Evolutionary conservation across 2,888 invertebrate genomes (phyloP).

Genomic region (Clunio marinus): DNA sequence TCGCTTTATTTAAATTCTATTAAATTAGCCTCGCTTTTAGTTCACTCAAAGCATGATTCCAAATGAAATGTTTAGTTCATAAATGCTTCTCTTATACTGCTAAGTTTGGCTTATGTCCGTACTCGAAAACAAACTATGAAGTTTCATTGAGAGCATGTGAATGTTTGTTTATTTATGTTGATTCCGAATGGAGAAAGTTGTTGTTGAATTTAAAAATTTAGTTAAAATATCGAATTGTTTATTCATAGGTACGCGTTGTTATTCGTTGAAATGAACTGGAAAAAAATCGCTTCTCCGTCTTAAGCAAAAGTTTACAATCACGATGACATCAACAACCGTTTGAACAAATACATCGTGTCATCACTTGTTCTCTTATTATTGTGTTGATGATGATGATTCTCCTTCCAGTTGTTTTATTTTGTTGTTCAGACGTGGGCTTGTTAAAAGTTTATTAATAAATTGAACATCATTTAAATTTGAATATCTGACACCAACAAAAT

Average conservation of each 20-base stretch:
- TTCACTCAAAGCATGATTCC: background rate
- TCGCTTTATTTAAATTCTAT: no score
- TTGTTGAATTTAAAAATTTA: background rate
- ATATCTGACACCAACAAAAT: background rate
- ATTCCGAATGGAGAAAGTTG: background rate
- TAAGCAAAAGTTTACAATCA: background rate
- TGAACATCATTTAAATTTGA: background rate
- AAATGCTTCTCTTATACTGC: background rate
- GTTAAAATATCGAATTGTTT: background rate
- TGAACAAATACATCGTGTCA: background rate
- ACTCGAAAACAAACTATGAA: background rate
- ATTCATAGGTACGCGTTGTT: background rate
- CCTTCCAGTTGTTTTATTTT: background rate
- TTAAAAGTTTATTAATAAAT: background rate
- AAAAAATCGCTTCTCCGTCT: background rate
- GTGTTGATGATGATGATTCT: background rate
- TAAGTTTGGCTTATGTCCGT: no score
- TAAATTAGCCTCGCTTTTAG: no score
- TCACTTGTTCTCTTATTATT: background rate
- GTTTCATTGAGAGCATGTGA: background rate
- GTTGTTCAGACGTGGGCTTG: background rate
- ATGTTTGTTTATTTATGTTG: background rate
- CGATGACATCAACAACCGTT: slow-evolving; percentile 3
- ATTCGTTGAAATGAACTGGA: no score
- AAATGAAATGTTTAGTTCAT: background rate